phyloP scores from a whole-genome alignment of 2,113 vertebrate species.

The Engystomops pustulosus region DNA sequence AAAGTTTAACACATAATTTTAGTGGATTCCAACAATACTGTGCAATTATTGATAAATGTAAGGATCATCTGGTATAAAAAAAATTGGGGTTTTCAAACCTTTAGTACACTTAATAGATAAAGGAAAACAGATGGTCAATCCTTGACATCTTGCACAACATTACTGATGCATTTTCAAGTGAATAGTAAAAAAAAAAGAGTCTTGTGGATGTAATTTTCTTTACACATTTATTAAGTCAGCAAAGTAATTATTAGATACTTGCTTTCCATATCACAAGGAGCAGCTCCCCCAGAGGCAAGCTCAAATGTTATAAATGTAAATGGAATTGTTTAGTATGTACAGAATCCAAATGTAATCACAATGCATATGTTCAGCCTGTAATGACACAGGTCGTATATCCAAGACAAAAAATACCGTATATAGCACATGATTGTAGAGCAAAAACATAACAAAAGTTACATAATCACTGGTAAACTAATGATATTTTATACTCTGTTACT shows the following conservation, averaged over 20 bases:
- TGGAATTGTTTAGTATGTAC: constrained; percentile 25
- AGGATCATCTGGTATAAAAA: too few species aligned
- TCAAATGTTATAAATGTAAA: constrained; percentile 30
- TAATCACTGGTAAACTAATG: too few species aligned
- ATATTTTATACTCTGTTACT: too few species aligned
- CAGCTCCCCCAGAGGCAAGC: constrained; percentile 27
- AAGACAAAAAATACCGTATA: neutral
- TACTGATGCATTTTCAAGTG: constrained; percentile 10
- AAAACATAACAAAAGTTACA: neutral
- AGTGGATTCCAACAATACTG: too few species aligned
- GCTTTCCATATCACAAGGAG: constrained; percentile 8
- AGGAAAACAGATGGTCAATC: too few species aligned
- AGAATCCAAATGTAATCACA: constrained; percentile 14
- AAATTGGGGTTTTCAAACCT: too few species aligned
- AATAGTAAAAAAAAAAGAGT: neutral
- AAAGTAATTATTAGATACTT: neutral
- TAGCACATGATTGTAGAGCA: neutral
- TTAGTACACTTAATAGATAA: too few species aligned
- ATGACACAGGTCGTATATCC: too few species aligned
- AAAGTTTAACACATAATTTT: too few species aligned
- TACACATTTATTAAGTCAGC: neutral
- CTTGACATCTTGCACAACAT: neutral
- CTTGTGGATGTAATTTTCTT: constrained; percentile 19
- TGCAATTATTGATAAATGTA: too few species aligned
- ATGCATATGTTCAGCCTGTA: neutral